Base-by-base conservation (phyloP, 1,140 invertebrate species). In the Pseudoatta argentina region DNA sequence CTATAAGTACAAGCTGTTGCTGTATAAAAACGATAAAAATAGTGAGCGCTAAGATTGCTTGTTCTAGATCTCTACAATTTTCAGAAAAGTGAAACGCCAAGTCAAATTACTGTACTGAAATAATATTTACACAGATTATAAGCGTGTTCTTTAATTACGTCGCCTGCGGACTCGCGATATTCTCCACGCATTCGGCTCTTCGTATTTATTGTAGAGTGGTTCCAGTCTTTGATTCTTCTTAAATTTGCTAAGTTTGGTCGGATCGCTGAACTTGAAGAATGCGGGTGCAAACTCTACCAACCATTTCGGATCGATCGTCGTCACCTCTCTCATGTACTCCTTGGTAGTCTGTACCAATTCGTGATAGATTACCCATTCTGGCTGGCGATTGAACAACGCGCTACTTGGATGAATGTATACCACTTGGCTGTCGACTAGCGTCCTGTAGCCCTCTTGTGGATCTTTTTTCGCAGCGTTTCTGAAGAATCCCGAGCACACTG, bases 351-450 rank as follows among this genome's bases (percentile, higher is more conserved):
- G 98, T 0, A 99, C 99, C 72, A 99, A 94, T 95, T 99, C 99
- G 93, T 99, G 99, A 94, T 99, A 99, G 72, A 99, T 98, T 0
- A 99, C 94, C 98, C 99, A 99, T 96, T 99, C 99, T 0, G 99
- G 99, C 94, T 99, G 99, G 86, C 99, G 95, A 94, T 99, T 99
- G 93, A 99, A 99, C 0, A 99, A 95, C 0, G 99, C 98, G 95
- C 98, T 99, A 0, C 98, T 99, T 0, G 99, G 99, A 96, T 99
- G 99, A 93, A 99, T 99, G 93, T 99, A 99, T 0, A 99, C 99
- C 2, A 99, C 98, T 96, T 99, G 99, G 86, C 98, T 98, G 94
- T 99, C 99, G 0, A 99, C 99, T 2, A 99, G 95, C 0, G 99
- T 99, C 76, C 99, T 96, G 94, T 99, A 99, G 0, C 99, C 99